A percentile compares a stretch with the other conserved stretches of the same genome.
phyloP scores from a whole-genome alignment of 2,888 invertebrate genomes.

The Trimorus sp. region DNA sequence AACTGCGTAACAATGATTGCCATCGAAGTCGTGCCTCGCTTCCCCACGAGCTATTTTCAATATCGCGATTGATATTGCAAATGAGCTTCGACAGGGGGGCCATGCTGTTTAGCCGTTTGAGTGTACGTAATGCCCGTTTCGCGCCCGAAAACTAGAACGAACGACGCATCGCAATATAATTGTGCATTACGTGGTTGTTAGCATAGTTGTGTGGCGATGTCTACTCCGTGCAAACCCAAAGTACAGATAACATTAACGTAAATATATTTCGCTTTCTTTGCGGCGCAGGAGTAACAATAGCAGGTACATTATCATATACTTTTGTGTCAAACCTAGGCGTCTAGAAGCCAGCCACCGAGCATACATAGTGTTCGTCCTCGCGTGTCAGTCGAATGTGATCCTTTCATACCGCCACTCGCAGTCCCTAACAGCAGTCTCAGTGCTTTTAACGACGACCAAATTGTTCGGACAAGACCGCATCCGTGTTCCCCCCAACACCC shows the following conservation, averaged over 20 bases:
- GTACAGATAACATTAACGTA: constrained; percentile 70
- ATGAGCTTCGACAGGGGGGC: too few species aligned
- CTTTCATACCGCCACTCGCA: constrained; percentile 21
- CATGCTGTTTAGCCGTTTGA: background rate
- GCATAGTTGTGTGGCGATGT: constrained; percentile 46
- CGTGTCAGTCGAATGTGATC: constrained; percentile 45
- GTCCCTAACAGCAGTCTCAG: constrained; percentile 33
- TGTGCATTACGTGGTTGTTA: constrained; percentile 40
- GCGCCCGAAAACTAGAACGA: constrained; percentile 1
- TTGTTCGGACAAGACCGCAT: constrained; percentile 9
- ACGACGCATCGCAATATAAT: constrained; percentile 19
- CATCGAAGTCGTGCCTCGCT: too few species aligned
- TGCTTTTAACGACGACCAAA: constrained; percentile 19
- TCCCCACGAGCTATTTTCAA: too few species aligned
- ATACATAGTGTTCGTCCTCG: constrained; percentile 39
- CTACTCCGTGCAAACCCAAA: constrained; percentile 39
- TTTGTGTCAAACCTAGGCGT: constrained; percentile 60
- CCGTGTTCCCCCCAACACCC: constrained; percentile 1
- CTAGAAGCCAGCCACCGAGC: constrained; percentile 46
- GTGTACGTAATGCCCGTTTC: background rate
- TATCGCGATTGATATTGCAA: too few species aligned
- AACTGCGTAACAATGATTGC: too few species aligned
- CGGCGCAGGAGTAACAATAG: constrained; percentile 77
- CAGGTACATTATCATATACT: constrained; percentile 74
- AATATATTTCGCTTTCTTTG: constrained; percentile 75